Conservation (phyloP, 64 coral and sea anemone genomes). For the Montipora cactus region DNA sequence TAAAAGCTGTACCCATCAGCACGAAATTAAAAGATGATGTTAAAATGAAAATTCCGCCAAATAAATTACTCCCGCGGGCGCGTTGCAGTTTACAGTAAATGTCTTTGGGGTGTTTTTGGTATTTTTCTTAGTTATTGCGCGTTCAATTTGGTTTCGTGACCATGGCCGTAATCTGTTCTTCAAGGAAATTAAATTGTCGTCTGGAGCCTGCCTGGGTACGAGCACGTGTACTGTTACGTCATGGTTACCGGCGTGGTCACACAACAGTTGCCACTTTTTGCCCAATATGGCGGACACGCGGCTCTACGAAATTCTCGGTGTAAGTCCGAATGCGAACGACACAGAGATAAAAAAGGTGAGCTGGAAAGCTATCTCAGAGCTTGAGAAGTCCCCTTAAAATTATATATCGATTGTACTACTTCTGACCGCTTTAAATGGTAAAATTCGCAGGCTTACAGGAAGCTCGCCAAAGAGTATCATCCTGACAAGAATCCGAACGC, state of each 20-base stretch:
- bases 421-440: neutral
- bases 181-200: constrained; percentile 20
- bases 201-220: constrained; percentile 31
- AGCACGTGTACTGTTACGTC: constrained; percentile 84
- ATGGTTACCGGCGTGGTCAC: constrained; percentile 74
- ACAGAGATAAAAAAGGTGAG: constrained; percentile 97
- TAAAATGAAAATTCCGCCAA: constrained; percentile 25
- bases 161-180: neutral
- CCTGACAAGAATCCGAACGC: constrained; percentile 97
- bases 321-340: constrained; percentile 81
- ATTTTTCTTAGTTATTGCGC: neutral
- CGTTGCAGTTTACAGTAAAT: neutral
- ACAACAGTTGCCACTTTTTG: constrained; percentile 79
- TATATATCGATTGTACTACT: neutral
- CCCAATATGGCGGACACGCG: constrained; percentile 99
- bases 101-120: neutral
- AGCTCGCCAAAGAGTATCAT: constrained; percentile 97
- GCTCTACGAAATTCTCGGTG: constrained; percentile 95
- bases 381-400: neutral
- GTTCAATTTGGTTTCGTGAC: constrained; percentile 34
- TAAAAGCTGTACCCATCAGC: constrained; percentile 38
- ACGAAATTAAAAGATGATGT: constrained; percentile 27
- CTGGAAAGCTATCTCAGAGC: neutral
- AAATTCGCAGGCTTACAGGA: constrained; percentile 93
- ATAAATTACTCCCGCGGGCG: neutral